phyloP scores from a whole-genome alignment of 2,797 vertebrate species.

The Chloroceryle inda region DNA sequence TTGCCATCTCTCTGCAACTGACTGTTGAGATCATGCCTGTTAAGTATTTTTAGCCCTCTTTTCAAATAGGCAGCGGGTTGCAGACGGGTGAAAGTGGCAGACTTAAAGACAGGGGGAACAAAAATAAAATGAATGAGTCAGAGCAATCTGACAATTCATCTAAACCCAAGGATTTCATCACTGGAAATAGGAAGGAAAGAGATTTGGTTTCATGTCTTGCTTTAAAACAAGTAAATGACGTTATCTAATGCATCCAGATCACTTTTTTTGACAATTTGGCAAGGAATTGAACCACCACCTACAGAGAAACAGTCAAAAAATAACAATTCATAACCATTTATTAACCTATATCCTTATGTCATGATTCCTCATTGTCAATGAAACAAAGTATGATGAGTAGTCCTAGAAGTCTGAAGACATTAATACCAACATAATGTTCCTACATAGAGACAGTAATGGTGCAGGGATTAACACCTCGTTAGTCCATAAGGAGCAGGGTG shows the following conservation, averaged over 20 bases:
- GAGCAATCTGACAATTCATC: not conserved
- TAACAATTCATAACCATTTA: not conserved
- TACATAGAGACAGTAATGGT: rapidly evolving
- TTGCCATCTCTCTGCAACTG: not conserved
- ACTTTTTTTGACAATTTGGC: not conserved
- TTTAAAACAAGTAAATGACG: not conserved
- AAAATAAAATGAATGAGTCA: not conserved
- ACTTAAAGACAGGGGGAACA: not conserved
- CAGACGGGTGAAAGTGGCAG: constrained; percentile 8
- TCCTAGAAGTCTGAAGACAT: not conserved
- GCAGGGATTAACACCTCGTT: not conserved
- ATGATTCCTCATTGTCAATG: not conserved
- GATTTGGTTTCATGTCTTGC: not conserved
- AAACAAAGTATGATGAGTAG: not conserved
- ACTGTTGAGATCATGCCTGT: not conserved
- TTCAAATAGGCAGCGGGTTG: not conserved
- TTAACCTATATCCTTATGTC: not conserved
- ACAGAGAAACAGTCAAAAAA: not conserved
- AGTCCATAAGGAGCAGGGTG: not conserved
- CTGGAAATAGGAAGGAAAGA: not conserved
- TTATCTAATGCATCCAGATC: not conserved
- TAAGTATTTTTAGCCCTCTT: constrained; percentile 2
- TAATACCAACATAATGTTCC: not conserved
- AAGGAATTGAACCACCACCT: not conserved
- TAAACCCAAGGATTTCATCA: not conserved